phyloP scores from a whole-genome alignment of 2,888 invertebrate species.

The Tinea pellionella region DNA sequence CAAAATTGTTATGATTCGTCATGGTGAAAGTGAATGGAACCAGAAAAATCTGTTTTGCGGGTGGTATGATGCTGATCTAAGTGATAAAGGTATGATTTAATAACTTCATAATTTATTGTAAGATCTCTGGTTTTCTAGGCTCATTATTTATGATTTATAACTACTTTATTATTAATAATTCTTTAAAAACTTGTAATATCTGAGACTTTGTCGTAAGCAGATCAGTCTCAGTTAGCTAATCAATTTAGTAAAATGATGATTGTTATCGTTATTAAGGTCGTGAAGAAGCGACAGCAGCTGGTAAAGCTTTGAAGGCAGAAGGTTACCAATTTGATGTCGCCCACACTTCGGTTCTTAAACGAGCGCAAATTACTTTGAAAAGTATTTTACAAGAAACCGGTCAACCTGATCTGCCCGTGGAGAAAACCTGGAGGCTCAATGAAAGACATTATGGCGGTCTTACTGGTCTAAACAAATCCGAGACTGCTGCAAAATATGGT shows the following conservation, averaged over 20 bases:
- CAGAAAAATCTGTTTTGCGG: slow-evolving; percentile 80
- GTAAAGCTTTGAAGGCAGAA: slow-evolving; percentile 77
- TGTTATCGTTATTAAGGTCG: slow-evolving; percentile 54
- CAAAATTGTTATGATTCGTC: slow-evolving; percentile 79
- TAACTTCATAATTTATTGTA: neutral
- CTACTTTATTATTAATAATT: neutral
- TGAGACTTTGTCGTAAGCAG: too few species aligned
- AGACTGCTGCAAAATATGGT: slow-evolving; percentile 87
- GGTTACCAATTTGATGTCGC: slow-evolving; percentile 81
- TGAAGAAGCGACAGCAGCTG: slow-evolving; percentile 76
- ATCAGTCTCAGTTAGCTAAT: too few species aligned
- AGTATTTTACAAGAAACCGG: slow-evolving; percentile 75
- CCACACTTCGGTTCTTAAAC: slow-evolving; percentile 82
- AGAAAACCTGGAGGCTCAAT: slow-evolving; percentile 85
- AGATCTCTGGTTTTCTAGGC: neutral
- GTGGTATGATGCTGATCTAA: slow-evolving; percentile 78
- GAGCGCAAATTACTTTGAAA: slow-evolving; percentile 81
- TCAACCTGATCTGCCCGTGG: slow-evolving; percentile 74
- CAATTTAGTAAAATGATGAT: too few species aligned
- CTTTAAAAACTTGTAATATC: neutral
- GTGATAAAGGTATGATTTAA: slow-evolving; percentile 69
- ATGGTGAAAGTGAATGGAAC: slow-evolving; percentile 83
- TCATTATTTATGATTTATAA: neutral
- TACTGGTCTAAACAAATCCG: slow-evolving; percentile 86
- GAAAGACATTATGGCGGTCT: slow-evolving; percentile 90